Base-by-base conservation (phyloP, 1,140 invertebrate genomes). In the Atopsyche davidsoni region DNA sequence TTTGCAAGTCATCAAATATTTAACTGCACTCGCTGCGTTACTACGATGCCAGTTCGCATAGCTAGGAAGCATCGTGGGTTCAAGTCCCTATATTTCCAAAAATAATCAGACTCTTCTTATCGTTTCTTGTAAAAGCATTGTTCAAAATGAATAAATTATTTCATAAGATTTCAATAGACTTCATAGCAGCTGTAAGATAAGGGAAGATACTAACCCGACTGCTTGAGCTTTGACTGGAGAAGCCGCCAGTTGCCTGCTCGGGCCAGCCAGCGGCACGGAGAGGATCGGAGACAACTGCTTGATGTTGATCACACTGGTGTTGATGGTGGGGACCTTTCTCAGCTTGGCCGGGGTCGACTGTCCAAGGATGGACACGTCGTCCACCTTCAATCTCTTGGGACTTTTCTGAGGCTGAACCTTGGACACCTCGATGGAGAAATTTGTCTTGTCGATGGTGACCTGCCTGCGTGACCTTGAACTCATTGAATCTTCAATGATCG, bases 261-360 rank as follows among this genome's bases (percentile, higher is more conserved):
- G 10, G 21, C 2, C 13, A 38, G 35, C 17, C 21, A 38, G 7
- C 35, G 4, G 25, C 13, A 49, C 36, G 13, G 40, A 35, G 2
- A 50, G 36, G 24, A 57, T 57, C 2, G 55, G 55, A n/a, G 55
- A 57, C 3, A 57, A 16, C 28, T 50, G 46, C 25, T 46, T 52
- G 25, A 57, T 53, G 21, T 46, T 47, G 10, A 50, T 42, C 31
- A 18, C 36, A 19, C 49, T 56, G 13, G 38, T 17, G 13, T 48
- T 42, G n/a, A 32, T 24, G 4, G 25, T 17, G 0, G 23, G 16
- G 13, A 13, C 19, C 21, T 34, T 46, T 10, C 36, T 23, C 6
- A 18, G 14, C 35, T 51, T 51, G 11, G 51, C 55, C 7, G 56
- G 56, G 11, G 56, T 58, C 1, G 56, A 58, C 32, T 58, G 56